Conservation (phyloP, 1,140 invertebrate genomes). For the Saccostrea echinata region DNA sequence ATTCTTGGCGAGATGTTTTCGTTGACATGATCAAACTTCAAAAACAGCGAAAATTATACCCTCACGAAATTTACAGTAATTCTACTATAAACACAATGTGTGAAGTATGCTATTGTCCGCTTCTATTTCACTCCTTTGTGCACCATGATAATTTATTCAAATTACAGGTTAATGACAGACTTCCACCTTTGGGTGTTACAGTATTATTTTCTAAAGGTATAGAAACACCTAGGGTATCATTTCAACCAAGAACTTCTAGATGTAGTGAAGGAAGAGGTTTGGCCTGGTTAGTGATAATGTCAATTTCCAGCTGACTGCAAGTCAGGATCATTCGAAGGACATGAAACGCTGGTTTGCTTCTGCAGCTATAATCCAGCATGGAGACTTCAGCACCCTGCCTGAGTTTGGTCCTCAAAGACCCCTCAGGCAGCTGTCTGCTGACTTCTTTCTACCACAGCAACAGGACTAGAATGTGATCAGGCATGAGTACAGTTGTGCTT, state of each 20-base stretch:
- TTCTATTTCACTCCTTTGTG: no score
- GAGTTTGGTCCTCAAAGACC: background rate
- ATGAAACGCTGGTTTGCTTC: slow-evolving; percentile 41
- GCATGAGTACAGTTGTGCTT: background rate
- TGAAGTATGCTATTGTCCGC: no score
- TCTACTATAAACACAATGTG: no score
- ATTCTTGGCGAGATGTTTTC: no score
- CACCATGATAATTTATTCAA: no score
- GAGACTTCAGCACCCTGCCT: background rate
- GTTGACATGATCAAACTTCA: no score
- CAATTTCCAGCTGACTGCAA: slow-evolving; percentile 11
- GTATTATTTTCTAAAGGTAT: background rate
- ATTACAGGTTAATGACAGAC: slow-evolving; percentile 40
- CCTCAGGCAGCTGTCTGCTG: background rate
- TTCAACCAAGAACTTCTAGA: slow-evolving; percentile 45
- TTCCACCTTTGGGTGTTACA: slow-evolving; percentile 40
- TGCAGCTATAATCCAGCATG: slow-evolving; percentile 3
- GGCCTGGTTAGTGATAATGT: slow-evolving; percentile 35
- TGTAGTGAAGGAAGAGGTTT: slow-evolving; percentile 13
- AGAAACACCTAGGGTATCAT: background rate
- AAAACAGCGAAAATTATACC: no score
- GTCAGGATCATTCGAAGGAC: background rate
- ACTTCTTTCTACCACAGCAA: background rate
- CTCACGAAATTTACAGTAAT: no score
- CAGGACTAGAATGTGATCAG: background rate